Evolutionary conservation across 2,113 vertebrate genomes (phyloP), one percentile per base, ranked within the genome.

Genomic region (Laticauda laticaudata): DNA sequence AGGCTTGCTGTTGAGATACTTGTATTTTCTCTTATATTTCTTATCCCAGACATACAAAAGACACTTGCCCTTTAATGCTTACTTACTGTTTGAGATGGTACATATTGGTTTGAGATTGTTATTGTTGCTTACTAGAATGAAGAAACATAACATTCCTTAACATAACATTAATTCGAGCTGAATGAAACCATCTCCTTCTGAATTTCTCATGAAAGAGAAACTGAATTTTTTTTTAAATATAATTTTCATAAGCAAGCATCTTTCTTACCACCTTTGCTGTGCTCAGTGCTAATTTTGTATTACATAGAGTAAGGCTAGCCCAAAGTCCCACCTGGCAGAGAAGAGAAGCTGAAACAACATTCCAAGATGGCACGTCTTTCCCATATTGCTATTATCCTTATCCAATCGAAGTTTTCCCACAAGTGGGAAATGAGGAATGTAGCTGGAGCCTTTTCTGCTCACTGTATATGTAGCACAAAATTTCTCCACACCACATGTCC

Each of bases 391-490:
- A 93, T 97, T 96, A 94, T 97, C 96, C 96, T 97, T 96, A 97
- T 97, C 96, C 96, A 97, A 97, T 97, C 95, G 96, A 97, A 96
- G 90, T 95, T 96, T 69, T 96, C 96, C 97, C 97, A 94, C 96
- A 96, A 97, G 95, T 96, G 96, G 97, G 96, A 97, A 97, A 97
- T 96, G 95, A 97, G 94, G 96, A 97, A 97, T 95, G 95, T 97
- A 91, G 96, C 97, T 95, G 95, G 96, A 96, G 87, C 91, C 95
- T 95, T 96, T 94, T 96, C 94, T 97, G 94, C 95, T 95, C 94
- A 97, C 96, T 97, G 91, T 59, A 95, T 97, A 97, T 98, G 97
- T 12, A 97, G 97, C 96, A 97, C 95, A 97, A 97, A 96, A 97
- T 96, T 97, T 97, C 94, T 90, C 92, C 94, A 94, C 88, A 94